A percentile compares a stretch with the other conserved stretches of the same genome.
These are phyloP conservation scores for Lasioglossum morio DNA, from an alignment of 2,888 invertebrate species.

Conservation along the genomic window DNA sequence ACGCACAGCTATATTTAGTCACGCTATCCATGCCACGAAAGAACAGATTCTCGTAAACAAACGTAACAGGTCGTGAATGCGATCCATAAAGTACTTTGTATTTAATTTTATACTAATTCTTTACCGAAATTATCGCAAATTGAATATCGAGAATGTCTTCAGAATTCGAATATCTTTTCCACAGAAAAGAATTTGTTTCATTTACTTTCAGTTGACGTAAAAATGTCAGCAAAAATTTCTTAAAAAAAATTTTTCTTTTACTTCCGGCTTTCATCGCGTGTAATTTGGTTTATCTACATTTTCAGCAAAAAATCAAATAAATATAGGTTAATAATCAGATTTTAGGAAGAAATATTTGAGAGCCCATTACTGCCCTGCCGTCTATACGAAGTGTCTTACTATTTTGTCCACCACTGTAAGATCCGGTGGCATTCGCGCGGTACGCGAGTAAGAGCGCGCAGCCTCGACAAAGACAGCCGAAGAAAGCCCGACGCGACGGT, in stretches of 20 bases:
- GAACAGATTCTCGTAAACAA: slow-evolving; percentile 15
- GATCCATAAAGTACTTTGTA: neutral
- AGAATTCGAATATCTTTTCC: too few species aligned
- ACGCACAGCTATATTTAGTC: slow-evolving; percentile 8
- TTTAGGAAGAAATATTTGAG: neutral
- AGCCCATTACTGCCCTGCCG: neutral
- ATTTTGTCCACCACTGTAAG: slow-evolving; percentile 1
- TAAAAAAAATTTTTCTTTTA: too few species aligned
- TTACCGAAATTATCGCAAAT: too few species aligned
- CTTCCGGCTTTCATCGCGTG: too few species aligned
- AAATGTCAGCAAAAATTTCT: too few species aligned
- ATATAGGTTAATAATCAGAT: too few species aligned
- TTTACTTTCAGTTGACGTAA: too few species aligned
- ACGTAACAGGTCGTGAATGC: slow-evolving; percentile 1
- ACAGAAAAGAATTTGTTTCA: too few species aligned
- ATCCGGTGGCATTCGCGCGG: slow-evolving; percentile 15
- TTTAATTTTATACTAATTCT: neutral
- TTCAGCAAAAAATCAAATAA: neutral
- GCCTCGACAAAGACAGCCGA: slow-evolving; percentile 38
- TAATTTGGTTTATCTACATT: too few species aligned
- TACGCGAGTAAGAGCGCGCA: neutral
- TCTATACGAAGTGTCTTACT: neutral
- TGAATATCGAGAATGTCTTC: too few species aligned
- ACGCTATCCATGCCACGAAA: neutral
- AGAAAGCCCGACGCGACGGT: slow-evolving; percentile 18